These are phyloP conservation scores for Syrista parreyssii DNA, from an alignment of 2,888 invertebrate genomes.

Conservation along the genomic window DNA sequence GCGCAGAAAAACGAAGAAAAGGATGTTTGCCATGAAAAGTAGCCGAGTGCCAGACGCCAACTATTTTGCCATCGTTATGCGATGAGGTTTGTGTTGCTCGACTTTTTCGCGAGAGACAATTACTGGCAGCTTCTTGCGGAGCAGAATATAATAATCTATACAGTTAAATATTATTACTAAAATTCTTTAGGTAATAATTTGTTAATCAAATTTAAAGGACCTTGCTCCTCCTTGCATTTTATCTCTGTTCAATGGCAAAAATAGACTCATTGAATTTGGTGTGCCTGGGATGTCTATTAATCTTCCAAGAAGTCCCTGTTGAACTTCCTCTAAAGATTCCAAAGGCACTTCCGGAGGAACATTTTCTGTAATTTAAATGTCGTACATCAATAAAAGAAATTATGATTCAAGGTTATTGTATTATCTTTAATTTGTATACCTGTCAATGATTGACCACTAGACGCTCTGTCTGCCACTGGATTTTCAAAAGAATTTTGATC, in stretches of 20 bases:
- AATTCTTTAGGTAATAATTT: not conserved
- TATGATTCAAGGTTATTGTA: not conserved
- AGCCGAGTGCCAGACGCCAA: not conserved
- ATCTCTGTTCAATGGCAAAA: not conserved
- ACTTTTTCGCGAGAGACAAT: not conserved
- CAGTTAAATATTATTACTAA: not conserved
- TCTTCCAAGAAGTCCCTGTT: not conserved
- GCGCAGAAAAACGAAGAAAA: not conserved
- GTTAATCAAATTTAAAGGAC: not conserved
- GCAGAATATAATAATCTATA: not conserved
- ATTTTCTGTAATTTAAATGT: not conserved
- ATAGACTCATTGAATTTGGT: not conserved
- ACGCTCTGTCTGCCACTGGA: not conserved
- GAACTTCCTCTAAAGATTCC: not conserved
- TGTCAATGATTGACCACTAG: not conserved
- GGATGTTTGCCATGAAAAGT: not conserved
- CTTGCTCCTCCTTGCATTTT: not conserved
- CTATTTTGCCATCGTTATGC: not conserved
- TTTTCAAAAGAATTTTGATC: not conserved
- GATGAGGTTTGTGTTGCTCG: not conserved
- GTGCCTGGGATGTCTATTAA: conserved; percentile 2
- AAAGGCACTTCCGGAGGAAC: not conserved
- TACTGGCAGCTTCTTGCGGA: not conserved
- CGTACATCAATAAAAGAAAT: not conserved
- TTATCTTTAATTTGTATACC: not conserved